These are phyloP conservation scores for Dipodomys spectabilis DNA, from an alignment of 2,113 vertebrate genomes.

Conservation along the genomic window DNA sequence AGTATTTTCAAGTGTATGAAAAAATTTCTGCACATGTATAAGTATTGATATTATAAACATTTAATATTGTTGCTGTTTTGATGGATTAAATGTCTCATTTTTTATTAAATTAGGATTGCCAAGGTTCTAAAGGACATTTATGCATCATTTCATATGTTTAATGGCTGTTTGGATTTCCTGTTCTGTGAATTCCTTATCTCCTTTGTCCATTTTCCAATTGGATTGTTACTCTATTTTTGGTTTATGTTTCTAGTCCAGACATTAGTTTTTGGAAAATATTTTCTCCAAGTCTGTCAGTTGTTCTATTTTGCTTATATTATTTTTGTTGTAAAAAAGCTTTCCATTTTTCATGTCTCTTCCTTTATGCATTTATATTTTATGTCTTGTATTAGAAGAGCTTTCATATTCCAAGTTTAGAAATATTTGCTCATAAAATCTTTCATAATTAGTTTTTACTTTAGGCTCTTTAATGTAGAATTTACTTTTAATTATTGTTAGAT, in stretches of 20 bases:
- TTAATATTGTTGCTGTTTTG: neutral
- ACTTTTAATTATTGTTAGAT: neutral
- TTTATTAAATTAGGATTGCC: neutral
- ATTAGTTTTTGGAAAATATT: constrained; percentile 8
- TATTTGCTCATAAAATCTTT: neutral
- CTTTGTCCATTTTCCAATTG: neutral
- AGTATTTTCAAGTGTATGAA: neutral
- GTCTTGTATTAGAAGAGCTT: neutral
- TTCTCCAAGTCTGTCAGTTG: neutral
- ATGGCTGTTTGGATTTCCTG: neutral
- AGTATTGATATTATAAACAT: neutral
- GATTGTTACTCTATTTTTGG: neutral
- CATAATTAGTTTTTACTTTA: neutral
- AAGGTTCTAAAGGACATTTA: neutral
- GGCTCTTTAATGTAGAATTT: neutral
- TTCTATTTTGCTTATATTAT: neutral
- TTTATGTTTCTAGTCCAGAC: neutral
- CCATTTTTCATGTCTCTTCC: neutral
- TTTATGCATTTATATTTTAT: constrained; percentile 27
- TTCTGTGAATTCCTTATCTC: neutral
- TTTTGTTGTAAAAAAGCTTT: neutral
- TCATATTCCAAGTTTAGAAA: neutral
- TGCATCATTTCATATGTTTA: neutral
- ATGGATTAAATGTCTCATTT: neutral
- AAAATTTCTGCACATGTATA: neutral